phyloP scores from a whole-genome alignment of 2,797 vertebrate genomes.

The Rhinogobio ventralis region DNA sequence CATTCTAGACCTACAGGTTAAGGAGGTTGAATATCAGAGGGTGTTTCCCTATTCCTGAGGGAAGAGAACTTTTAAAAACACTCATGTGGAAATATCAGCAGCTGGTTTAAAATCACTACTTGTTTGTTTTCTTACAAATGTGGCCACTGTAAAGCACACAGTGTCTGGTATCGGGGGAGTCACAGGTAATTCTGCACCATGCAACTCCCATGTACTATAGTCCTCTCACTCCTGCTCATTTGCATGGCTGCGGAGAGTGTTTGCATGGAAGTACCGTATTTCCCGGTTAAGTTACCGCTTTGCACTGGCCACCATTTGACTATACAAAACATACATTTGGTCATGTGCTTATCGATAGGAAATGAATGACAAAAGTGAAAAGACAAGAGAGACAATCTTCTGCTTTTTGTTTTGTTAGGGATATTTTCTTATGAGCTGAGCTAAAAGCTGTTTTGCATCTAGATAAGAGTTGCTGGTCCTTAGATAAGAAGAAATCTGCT shows the following conservation, averaged over 20 bases:
- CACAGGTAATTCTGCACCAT: conserved; percentile 8
- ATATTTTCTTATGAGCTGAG: conserved; percentile 5
- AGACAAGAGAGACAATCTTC: conserved; percentile 6
- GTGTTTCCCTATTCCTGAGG: conserved; percentile 8
- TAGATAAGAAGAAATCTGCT: conserved; percentile 8
- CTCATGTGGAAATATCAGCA: conserved; percentile 7
- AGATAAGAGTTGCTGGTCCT: background rate
- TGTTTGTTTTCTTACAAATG: conserved; percentile 32
- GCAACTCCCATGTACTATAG: conserved; percentile 8
- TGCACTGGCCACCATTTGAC: conserved; percentile 69
- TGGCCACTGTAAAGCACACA: conserved; percentile 11
- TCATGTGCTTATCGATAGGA: conserved; percentile 35
- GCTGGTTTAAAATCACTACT: conserved; percentile 1
- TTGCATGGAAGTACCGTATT: conserved; percentile 73
- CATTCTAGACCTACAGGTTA: background rate
- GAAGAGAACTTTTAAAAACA: background rate
- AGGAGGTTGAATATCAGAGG: background rate
- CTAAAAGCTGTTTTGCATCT: conserved; percentile 22
- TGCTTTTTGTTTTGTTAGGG: background rate
- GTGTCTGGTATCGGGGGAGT: conserved; percentile 20
- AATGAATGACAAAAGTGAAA: conserved; percentile 29
- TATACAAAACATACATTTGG: conserved; percentile 71
- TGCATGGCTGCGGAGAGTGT: conserved; percentile 74
- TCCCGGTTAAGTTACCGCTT: conserved; percentile 59
- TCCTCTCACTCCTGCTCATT: conserved; percentile 61